A percentile compares a stretch with the other conserved stretches of the same genome.
phyloP scores from a whole-genome alignment of 2,888 invertebrate genomes.

The Eristalinus aeneus region DNA sequence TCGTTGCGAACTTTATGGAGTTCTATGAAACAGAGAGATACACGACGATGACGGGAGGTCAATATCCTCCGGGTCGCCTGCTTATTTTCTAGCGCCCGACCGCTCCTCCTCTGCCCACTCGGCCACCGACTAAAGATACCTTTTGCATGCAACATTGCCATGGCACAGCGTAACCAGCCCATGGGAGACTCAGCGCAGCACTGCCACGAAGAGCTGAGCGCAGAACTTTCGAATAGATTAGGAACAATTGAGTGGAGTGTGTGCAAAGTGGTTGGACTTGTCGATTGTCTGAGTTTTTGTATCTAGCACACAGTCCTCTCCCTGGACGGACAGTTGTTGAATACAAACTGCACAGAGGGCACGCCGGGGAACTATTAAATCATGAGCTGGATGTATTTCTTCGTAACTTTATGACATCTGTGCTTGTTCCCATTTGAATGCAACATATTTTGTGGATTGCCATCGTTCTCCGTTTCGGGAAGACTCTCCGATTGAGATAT shows the following conservation, averaged over 20 bases:
- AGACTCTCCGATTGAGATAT: constrained; percentile 47
- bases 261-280: constrained; percentile 41
- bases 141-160: background rate
- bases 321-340: constrained; percentile 14
- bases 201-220: background rate
- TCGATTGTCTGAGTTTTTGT: constrained; percentile 15
- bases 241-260: constrained; percentile 56
- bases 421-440: constrained; percentile 39
- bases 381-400: constrained; percentile 63
- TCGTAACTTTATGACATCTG: constrained; percentile 61
- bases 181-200: background rate
- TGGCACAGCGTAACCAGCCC: background rate
- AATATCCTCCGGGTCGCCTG: constrained; percentile 66
- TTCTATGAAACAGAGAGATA: constrained; percentile 35
- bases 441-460: constrained; percentile 28
- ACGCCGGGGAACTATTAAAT: constrained; percentile 52
- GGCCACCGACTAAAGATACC: background rate
- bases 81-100: constrained; percentile 16
- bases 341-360: constrained; percentile 2
- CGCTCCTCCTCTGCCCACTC: background rate
- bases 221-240: constrained; percentile 68
- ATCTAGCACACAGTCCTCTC: constrained; percentile 15
- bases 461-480: constrained; percentile 30
- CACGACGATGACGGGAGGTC: constrained; percentile 37
- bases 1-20: constrained; percentile 8